Evolutionary conservation across 2,113 vertebrate species (phyloP), one percentile per base, ranked within the genome.

Genomic region (Pangasianodon hypophthalmus): DNA sequence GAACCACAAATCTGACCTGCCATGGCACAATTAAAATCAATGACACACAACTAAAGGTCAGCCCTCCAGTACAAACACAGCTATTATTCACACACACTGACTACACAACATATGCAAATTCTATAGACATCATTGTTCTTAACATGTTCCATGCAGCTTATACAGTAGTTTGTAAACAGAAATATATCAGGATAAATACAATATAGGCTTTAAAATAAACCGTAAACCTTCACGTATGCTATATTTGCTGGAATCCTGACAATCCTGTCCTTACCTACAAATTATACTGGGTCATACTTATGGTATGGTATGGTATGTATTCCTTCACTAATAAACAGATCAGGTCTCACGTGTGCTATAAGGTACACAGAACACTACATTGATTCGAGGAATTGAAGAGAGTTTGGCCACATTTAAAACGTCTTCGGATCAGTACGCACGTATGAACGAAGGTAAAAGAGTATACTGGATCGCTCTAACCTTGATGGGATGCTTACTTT

Each of bases 21-120:
- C 90, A 85, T 56, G 90, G 85, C 88, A 88, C 90, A 81, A 91
- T 91, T 88, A 41, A 80, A 60, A 84, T 87, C 84, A 92, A 92
- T 83, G 90, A 21, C 79, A 88, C 69, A 67, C 81, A 50, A 60
- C 77, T 77, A 92, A 92, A 92, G 91, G 91, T 92, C 89, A 92
- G 82, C 26, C 48, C 71, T 16, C 77, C 84, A 87, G 46, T 71
- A 71, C 60, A 80, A 90, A 67, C 75, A 56, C 75, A n/a, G 71
- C 21, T 64, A 86, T 37, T 69, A 52, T 69, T 81, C 48, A 86
- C 48, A 56, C 48, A 56, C 56, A n/a, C 44, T 13, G 71, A 29
- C 79, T 82, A 86, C 19, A 84, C 84, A 88, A 67, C 84, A 37
- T 32, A 56, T 26, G 29, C 56, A 50, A 4, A 80, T 80, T n/a